Conservation (phyloP, 2,797 vertebrate species). For the Sebastes minor region DNA sequence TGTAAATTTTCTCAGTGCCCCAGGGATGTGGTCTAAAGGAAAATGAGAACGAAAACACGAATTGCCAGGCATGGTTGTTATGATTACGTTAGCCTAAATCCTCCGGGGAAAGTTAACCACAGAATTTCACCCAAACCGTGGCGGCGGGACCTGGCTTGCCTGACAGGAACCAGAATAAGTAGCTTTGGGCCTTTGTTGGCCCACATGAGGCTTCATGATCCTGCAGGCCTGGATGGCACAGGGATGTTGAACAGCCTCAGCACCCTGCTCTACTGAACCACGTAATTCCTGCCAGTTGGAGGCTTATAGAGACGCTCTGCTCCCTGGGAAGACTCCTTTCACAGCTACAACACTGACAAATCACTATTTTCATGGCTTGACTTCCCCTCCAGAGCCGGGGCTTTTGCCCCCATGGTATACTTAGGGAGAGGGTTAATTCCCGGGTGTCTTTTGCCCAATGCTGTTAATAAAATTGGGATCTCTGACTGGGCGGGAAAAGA, state of each 20-base stretch:
- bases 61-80: conserved; percentile 2
- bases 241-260: conserved; percentile 57
- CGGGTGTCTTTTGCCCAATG: conserved; percentile 67
- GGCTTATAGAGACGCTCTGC: conserved; percentile 41
- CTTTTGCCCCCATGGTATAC: conserved; percentile 49
- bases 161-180: conserved; percentile 55
- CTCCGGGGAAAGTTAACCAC: conserved; percentile 31
- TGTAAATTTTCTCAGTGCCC: background rate
- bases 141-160: conserved; percentile 39
- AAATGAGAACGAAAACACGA: conserved; percentile 14
- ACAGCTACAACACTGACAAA: conserved; percentile 73
- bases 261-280: conserved; percentile 75
- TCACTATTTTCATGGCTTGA: conserved; percentile 73
- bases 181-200: conserved; percentile 48
- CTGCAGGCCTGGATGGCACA: conserved; percentile 51
- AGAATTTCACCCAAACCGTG: conserved; percentile 32
- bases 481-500: conserved; percentile 72
- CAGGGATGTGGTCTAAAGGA: conserved; percentile 8
- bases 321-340: conserved; percentile 70
- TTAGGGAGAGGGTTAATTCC: conserved; percentile 69
- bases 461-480: conserved; percentile 79
- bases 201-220: conserved; percentile 44
- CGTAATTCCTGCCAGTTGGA: conserved; percentile 76
- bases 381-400: conserved; percentile 57
- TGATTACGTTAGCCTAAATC: conserved; percentile 9